phyloP scores from a whole-genome alignment of 2,797 vertebrate species.

The Gallirallus australis region DNA sequence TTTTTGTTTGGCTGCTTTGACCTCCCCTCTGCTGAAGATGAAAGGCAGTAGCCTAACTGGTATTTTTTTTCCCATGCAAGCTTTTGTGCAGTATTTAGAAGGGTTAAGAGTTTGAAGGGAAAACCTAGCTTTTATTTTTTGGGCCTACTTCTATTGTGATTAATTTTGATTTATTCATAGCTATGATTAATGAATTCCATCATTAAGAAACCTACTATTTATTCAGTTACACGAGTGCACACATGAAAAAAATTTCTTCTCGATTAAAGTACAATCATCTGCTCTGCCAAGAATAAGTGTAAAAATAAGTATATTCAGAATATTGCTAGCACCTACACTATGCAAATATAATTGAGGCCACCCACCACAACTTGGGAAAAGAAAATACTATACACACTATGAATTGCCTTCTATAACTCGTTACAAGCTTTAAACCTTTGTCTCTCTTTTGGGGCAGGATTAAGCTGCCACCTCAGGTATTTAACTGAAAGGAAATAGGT shows the following conservation, averaged over 20 bases:
- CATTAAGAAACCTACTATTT: constrained; percentile 1
- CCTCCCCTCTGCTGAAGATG: not conserved
- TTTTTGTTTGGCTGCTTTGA: not conserved
- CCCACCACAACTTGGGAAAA: not conserved
- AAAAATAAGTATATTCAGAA: not conserved
- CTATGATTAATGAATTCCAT: not conserved
- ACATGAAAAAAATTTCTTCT: constrained; percentile 24
- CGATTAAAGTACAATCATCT: not conserved
- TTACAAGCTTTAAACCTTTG: not conserved
- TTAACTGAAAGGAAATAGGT: not conserved
- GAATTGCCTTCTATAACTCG: not conserved
- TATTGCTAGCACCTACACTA: not conserved
- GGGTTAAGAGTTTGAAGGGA: not conserved
- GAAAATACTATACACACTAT: not conserved
- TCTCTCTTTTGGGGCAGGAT: not conserved
- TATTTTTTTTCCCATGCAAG: not conserved
- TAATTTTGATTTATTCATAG: not conserved
- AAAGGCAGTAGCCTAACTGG: not conserved
- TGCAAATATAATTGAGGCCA: not conserved
- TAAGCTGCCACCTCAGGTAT: not conserved
- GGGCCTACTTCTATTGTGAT: not conserved
- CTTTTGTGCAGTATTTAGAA: not conserved
- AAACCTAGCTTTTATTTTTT: not conserved
- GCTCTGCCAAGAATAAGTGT: not conserved
- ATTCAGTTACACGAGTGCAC: not conserved